Conservation (phyloP, 2,113 vertebrate species). For the Chiloscyllium plagiosum region DNA sequence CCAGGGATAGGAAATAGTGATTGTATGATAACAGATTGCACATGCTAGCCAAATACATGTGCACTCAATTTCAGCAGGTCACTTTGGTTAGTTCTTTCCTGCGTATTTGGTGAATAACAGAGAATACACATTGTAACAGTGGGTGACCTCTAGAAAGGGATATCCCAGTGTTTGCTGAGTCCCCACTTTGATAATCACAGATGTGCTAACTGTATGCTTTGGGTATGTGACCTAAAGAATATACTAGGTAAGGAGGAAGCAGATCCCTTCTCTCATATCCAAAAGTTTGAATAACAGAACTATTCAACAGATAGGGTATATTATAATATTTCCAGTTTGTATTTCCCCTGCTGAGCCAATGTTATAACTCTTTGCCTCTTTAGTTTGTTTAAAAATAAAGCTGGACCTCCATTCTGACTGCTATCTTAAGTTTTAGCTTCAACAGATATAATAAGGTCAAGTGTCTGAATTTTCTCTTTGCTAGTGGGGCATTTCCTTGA, state of each 20-base stretch:
- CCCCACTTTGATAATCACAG: neutral
- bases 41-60: neutral
- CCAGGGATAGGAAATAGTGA: neutral
- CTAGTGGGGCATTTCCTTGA: neutral
- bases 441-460: neutral
- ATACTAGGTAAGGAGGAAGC: neutral
- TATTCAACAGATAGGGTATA: neutral
- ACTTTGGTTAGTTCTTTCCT: neutral
- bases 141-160: neutral
- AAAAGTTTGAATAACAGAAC: neutral
- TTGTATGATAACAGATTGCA: neutral
- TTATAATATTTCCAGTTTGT: neutral
- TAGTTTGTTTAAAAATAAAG: neutral
- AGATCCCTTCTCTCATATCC: neutral
- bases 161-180: neutral
- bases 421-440: neutral
- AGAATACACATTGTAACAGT: neutral
- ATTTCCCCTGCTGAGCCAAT: neutral
- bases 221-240: neutral
- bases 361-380: neutral
- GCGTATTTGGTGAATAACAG: neutral
- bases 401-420: neutral
- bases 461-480: neutral
- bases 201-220: neutral
- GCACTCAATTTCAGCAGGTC: neutral